These are phyloP conservation scores for Stratiolaelaps scimitus DNA, from an alignment of 1,140 invertebrate genomes.

Conservation along the genomic window DNA sequence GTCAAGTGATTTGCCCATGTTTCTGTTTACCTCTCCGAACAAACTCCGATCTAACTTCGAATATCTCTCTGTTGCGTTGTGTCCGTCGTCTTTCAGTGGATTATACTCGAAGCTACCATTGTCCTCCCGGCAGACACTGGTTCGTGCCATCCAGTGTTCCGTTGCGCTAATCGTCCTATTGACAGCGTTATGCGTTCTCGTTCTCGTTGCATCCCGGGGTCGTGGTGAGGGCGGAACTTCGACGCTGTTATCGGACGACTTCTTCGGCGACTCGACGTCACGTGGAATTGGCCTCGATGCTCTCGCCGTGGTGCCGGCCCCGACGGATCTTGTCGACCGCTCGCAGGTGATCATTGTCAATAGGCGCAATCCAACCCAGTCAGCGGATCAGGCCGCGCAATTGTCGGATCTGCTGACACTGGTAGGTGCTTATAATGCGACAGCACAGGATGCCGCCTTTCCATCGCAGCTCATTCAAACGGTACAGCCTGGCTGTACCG, in stretches of 20 bases:
- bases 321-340: slow-evolving; percentile 17
- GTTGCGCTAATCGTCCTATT: slow-evolving; percentile 2
- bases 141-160: slow-evolving; percentile 3
- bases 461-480: slow-evolving; percentile 3
- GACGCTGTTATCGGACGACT: too few species aligned
- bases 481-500: neutral
- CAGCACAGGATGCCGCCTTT: slow-evolving; percentile 3
- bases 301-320: slow-evolving; percentile 13
- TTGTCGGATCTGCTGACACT: slow-evolving; percentile 9
- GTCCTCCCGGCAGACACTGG: neutral
- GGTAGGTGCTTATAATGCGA: slow-evolving; percentile 14
- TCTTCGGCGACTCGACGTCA: too few species aligned
- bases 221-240: too few species aligned
- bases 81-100: too few species aligned
- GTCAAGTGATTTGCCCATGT: too few species aligned
- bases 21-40: too few species aligned
- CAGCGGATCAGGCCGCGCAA: neutral
- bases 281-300: neutral
- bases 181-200: neutral
- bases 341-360: slow-evolving; percentile 25
- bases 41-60: too few species aligned
- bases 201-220: neutral
- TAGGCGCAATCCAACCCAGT: slow-evolving; percentile 9
- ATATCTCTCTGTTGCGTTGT: too few species aligned
- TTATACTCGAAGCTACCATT: too few species aligned